Conservation (phyloP, 2,113 vertebrate species). For the Lampris incognitus region DNA sequence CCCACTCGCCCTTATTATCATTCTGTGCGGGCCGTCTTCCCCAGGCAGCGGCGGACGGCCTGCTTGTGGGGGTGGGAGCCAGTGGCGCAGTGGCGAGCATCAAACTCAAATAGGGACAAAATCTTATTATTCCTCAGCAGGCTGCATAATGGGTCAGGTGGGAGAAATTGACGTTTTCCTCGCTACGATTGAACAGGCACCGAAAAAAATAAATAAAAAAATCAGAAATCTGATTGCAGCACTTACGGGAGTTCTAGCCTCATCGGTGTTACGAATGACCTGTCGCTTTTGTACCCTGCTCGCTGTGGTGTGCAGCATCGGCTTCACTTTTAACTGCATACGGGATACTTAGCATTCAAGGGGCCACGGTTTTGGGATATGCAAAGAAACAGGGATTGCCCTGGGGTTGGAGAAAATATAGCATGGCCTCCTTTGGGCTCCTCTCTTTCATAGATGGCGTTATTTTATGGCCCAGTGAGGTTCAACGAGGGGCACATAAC, state of each 20-base stretch:
- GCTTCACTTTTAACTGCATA: conserved; percentile 60
- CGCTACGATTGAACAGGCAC: conserved; percentile 49
- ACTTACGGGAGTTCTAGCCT: conserved; percentile 59
- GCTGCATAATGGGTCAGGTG: conserved; percentile 68
- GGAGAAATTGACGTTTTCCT: conserved; percentile 55
- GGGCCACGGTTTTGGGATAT: conserved; percentile 29
- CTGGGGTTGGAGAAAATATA: conserved; percentile 37
- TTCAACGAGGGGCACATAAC: background rate
- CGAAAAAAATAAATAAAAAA: conserved; percentile 27
- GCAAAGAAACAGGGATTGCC: conserved; percentile 36
- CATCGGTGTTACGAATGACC: conserved; percentile 54
- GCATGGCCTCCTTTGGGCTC: background rate
- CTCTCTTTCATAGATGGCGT: conserved; percentile 36
- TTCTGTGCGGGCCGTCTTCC: conserved; percentile 61
- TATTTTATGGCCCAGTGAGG: conserved; percentile 19
- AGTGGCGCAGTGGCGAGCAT: conserved; percentile 44
- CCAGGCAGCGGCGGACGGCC: conserved; percentile 52
- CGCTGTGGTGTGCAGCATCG: conserved; percentile 34
- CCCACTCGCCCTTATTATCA: conserved; percentile 59
- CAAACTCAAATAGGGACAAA: conserved; percentile 67
- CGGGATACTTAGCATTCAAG: conserved; percentile 47
- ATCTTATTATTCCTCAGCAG: conserved; percentile 76
- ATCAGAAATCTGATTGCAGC: conserved; percentile 66
- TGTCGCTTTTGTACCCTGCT: conserved; percentile 45
- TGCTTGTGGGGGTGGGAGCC: conserved; percentile 54